Percentiles rank a stretch among this genome's conserved stretches.
These are phyloP conservation scores for Saguinus midas DNA, from an alignment of 2,113 vertebrate species.

Conservation along the genomic window DNA sequence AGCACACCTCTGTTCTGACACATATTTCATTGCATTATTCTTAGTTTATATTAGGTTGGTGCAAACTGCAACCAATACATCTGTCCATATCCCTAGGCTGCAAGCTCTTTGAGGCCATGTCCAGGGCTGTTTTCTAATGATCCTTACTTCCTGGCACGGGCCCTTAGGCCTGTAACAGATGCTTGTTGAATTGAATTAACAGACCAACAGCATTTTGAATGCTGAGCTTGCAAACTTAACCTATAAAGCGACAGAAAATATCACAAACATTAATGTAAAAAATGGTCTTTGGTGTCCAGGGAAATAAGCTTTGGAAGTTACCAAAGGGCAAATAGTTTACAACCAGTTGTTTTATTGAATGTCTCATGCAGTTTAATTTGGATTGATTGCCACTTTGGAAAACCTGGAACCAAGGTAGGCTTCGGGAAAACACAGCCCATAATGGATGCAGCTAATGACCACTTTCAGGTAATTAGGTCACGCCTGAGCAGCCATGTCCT, in stretches of 20 bases:
- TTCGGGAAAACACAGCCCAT: constrained; percentile 72
- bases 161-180: not conserved
- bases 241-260: not conserved
- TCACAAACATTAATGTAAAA: not conserved
- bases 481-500: constrained; percentile 44
- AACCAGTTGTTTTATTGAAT: constrained; percentile 74
- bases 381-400: constrained; percentile 76
- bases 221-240: not conserved
- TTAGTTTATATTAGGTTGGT: not conserved
- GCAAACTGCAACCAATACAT: too few species aligned
- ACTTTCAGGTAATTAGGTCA: constrained; percentile 64
- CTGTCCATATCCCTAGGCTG: not conserved
- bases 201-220: not conserved
- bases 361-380: constrained; percentile 76
- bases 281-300: not conserved
- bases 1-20: not conserved
- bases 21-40: not conserved
- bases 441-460: constrained; percentile 70
- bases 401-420: constrained; percentile 72
- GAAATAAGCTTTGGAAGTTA: constrained; percentile 60
- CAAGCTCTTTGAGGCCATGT: not conserved
- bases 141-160: not conserved
- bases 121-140: not conserved
- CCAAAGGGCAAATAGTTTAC: constrained; percentile 73
- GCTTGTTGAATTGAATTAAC: not conserved